Evolutionary conservation across 2,113 vertebrate species (phyloP).

Genomic region (Micromys minutus): DNA sequence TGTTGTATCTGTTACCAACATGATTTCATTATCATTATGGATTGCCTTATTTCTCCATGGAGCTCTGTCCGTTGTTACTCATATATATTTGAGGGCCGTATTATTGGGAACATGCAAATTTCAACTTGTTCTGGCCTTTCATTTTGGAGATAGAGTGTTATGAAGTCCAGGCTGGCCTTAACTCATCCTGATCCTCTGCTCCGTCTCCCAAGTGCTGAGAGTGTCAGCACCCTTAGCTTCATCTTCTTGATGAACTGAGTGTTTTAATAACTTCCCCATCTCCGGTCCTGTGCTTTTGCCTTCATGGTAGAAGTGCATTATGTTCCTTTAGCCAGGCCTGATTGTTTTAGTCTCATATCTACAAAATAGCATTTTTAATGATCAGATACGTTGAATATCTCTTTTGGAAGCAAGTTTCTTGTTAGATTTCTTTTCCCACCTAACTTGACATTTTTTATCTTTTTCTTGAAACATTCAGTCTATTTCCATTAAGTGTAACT

Average conservation of each 20-base stretch:
- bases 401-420: constrained; percentile 13
- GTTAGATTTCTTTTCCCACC: constrained; percentile 39
- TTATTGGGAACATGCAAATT: constrained; percentile 21
- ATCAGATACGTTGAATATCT: constrained; percentile 41
- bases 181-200: not conserved
- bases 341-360: constrained; percentile 39
- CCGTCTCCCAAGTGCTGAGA: no score
- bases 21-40: constrained; percentile 51
- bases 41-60: constrained; percentile 46
- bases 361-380: constrained; percentile 23
- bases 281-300: constrained; percentile 2
- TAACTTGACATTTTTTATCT: constrained; percentile 36
- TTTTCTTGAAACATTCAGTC: constrained; percentile 30
- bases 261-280: not conserved
- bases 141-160: not conserved
- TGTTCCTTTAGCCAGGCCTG: not conserved
- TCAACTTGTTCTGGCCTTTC: not conserved
- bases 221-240: not conserved
- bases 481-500: constrained; percentile 32
- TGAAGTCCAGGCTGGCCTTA: not conserved
- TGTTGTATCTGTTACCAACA: constrained; percentile 26
- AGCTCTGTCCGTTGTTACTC: constrained; percentile 42
- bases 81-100: constrained; percentile 24
- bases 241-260: constrained; percentile 22
- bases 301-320: not conserved